Evolutionary conservation across 2,113 vertebrate species (phyloP).

Genomic region (Pipra filicauda): DNA sequence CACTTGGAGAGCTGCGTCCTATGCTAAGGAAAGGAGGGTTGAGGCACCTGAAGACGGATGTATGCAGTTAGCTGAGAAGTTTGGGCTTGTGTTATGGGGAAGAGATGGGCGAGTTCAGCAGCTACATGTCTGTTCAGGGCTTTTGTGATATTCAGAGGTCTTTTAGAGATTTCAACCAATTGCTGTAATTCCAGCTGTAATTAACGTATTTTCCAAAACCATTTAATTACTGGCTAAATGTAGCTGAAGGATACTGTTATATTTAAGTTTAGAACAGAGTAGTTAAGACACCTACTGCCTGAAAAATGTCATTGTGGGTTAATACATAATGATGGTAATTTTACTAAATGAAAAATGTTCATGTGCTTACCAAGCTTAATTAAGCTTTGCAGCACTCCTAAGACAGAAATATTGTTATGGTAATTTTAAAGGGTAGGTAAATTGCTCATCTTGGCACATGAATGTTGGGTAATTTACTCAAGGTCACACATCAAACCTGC

Average conservation of each 20-base stretch:
- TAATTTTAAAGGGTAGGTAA: conserved; percentile 46
- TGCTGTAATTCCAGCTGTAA: not conserved
- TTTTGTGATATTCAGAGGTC: not conserved
- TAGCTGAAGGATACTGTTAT: not conserved
- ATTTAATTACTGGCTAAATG: conserved; percentile 17
- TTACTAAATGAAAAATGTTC: conserved; percentile 32
- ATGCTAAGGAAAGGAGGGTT: not conserved
- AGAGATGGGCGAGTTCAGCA: not conserved
- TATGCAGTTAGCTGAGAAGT: not conserved
- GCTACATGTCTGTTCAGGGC: not conserved
- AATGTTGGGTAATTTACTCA: conserved; percentile 5
- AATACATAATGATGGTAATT: conserved; percentile 46
- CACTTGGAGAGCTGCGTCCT: not conserved
- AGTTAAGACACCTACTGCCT: not conserved
- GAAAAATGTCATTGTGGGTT: conserved; percentile 6
- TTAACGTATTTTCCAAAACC: not conserved
- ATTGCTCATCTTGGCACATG: conserved; percentile 43
- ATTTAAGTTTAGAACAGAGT: not conserved
- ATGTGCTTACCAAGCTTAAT: conserved; percentile 52
- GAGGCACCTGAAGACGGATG: not conserved
- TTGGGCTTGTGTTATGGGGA: not conserved
- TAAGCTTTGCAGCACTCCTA: conserved; percentile 55
- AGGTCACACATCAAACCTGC: conserved; percentile 10
- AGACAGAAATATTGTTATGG: conserved; percentile 59
- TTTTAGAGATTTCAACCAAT: not conserved